Evolutionary conservation across 2,888 invertebrate genomes (phyloP), one percentile per base, ranked within the genome.

Genomic region (Eudasyphora cyanicolor): DNA sequence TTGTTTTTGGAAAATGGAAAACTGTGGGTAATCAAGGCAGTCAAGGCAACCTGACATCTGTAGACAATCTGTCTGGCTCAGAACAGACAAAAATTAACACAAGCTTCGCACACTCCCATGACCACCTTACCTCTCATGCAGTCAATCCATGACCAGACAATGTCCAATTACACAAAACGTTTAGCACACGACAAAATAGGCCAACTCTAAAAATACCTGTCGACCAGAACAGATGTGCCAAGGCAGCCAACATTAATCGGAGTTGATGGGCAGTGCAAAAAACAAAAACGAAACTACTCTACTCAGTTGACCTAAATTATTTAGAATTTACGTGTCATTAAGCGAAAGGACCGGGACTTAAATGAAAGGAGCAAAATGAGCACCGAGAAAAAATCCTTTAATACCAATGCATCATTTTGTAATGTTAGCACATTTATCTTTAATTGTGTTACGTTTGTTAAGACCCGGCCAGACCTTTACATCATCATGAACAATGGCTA

Each of bases 301-400:
- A n/a, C n/a, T 21, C 42, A 24, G 49, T 42, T 81, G 71, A 81
- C 80, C 83, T 75, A 78, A 84, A 78, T 84, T 84, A 60, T 62
- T 71, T 64, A 21, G 49, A 83, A 78, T 83, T 77, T 83, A 80
- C 80, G 78, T 81, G 71, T 67, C 80, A 78, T 81, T 84, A 78
- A 60, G 35, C 35, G 42, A 24, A 24, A 32, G 21, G 21, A 54
- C 17, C 5, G 19, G 24, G 54, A 54, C 38, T 42, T 1, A n/a
- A 42, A 32, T 14, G 62, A 38, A 45, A 45, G 6, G 7, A 51
- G 32, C 12, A 14, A 14, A 60, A n/a, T 6, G 12, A 70, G n/a
- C 7, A 29, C 6, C 17, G 27, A 21, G 12, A 57, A 19, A 6
- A 24, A 67, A 67, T 67, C 42, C 49, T 67, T 45, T 60, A 82